These are phyloP conservation scores for Falco cherrug DNA, from an alignment of 2,797 vertebrate species.

Conservation along the genomic window DNA sequence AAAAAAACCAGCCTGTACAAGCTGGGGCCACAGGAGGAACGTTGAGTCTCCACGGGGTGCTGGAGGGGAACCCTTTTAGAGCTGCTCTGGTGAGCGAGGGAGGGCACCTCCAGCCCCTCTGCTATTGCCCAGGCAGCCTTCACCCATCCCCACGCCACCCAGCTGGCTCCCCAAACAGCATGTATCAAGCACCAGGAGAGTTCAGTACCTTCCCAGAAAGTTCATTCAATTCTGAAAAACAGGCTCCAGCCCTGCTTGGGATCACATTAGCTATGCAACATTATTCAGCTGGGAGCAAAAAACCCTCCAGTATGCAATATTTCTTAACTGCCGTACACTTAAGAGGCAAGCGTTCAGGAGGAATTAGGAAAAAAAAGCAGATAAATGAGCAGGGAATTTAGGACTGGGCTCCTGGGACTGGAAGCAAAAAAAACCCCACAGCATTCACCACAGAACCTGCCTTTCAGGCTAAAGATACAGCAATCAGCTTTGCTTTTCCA, in stretches of 20 bases:
- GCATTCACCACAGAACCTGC: not conserved
- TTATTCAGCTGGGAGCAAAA: not conserved
- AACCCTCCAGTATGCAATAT: not conserved
- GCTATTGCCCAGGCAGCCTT: not conserved
- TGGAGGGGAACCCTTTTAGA: not conserved
- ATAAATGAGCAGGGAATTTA: conserved; percentile 22
- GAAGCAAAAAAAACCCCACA: not conserved
- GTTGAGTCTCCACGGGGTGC: fast-evolving
- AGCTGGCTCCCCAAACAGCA: not conserved
- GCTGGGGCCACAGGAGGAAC: not conserved
- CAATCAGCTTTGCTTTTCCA: not conserved
- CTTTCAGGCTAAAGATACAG: not conserved
- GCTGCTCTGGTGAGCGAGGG: not conserved
- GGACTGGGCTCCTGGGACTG: not conserved
- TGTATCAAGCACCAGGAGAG: not conserved
- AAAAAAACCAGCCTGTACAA: not conserved
- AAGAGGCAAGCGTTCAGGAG: not conserved
- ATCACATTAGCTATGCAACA: not conserved
- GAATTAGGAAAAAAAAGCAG: not conserved
- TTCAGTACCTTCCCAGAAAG: not conserved
- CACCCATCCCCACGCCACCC: not conserved
- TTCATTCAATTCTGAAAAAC: not conserved
- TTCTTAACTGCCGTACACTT: not conserved
- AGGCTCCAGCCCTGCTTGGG: not conserved
- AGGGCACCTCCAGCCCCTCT: not conserved